Conservation (phyloP, 35 echinoderm and acorn worm species). For the Hemicentrotus pulcherrimus region DNA sequence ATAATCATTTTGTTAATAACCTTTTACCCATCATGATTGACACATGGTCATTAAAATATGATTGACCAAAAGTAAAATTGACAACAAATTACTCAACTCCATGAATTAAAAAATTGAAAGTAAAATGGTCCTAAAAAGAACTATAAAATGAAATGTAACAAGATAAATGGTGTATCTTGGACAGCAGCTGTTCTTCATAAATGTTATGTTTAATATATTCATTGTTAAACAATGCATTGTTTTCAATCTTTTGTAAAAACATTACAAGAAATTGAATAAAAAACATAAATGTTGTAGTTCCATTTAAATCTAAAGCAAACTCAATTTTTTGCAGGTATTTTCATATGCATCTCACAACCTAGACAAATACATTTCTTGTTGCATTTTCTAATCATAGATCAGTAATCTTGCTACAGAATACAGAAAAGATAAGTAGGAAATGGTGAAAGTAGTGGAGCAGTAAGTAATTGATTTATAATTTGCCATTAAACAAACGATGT, state of each 20-base stretch:
- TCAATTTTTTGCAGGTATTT: neutral
- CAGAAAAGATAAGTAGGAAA: neutral
- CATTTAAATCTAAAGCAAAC: neutral
- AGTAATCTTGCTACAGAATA: no score
- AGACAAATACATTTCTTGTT: no score
- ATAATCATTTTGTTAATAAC: neutral
- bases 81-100: neutral
- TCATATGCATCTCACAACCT: no score
- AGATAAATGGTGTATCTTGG: neutral
- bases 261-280: neutral
- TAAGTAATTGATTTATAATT: neutral
- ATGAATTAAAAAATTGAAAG: neutral
- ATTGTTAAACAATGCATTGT: neutral
- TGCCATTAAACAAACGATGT: no score
- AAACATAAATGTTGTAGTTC: neutral
- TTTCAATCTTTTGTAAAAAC: neutral
- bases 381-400: no score
- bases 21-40: neutral
- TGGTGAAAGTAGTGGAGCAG: neutral
- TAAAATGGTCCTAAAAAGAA: neutral
- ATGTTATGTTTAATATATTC: neutral
- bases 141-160: neutral
- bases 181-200: neutral
- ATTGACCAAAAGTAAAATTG: neutral
- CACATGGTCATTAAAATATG: neutral